Conservation (phyloP, 2,113 vertebrate species). For the Carassius carassius region DNA sequence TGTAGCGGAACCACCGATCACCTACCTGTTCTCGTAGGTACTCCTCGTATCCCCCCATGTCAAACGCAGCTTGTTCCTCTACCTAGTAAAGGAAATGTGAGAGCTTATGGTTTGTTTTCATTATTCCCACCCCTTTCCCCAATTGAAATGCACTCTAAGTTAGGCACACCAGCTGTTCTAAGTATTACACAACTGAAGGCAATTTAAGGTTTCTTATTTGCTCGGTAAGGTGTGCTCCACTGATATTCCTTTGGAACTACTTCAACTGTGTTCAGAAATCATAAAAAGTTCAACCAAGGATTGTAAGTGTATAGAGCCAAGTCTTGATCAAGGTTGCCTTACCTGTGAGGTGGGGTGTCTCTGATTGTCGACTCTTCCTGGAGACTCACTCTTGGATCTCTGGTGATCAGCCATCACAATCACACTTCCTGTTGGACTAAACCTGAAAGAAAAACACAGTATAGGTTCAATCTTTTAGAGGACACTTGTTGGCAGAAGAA, state of each 20-base stretch:
- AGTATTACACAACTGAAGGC: background rate
- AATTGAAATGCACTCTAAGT: background rate
- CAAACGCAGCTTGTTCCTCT: slow-evolving; percentile 87
- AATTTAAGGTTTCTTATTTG: background rate
- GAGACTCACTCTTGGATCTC: slow-evolving; percentile 94
- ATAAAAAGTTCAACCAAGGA: background rate
- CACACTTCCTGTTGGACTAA: slow-evolving; percentile 92
- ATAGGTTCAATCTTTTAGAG: background rate
- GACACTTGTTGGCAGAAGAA: background rate
- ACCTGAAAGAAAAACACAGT: slow-evolving; percentile 73
- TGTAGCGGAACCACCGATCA: slow-evolving; percentile 98
- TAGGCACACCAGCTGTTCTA: background rate
- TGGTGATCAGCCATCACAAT: slow-evolving; percentile 87
- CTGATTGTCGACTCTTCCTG: slow-evolving; percentile 87
- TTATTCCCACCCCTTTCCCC: background rate
- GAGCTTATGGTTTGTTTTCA: background rate
- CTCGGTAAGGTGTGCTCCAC: background rate
- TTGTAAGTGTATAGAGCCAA: background rate
- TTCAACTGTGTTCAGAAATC: no score
- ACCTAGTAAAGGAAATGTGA: slow-evolving; percentile 72
- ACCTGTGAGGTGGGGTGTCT: slow-evolving; percentile 87
- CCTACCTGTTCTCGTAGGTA: slow-evolving; percentile 96
- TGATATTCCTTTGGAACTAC: background rate
- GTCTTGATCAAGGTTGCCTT: slow-evolving; percentile 26
- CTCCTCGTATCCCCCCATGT: slow-evolving; percentile 93